Conservation (phyloP, 2,113 vertebrate species). For the Scopus umbretta region DNA sequence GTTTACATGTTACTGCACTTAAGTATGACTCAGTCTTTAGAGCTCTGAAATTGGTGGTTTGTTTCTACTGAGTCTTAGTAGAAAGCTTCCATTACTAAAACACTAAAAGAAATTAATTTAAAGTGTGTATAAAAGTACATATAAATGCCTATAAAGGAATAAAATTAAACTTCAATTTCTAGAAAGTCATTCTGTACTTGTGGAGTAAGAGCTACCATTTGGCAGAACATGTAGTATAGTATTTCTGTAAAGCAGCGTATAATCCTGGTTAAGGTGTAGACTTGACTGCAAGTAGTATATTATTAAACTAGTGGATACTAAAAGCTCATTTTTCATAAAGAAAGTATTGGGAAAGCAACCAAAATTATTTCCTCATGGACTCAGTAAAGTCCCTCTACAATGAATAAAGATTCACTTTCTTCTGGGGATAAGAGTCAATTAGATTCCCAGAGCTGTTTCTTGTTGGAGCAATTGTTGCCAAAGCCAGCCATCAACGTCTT, state of each 20-base stretch:
- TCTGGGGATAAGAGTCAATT: neutral
- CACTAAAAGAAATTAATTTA: neutral
- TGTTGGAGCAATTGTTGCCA: neutral
- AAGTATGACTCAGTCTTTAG: neutral
- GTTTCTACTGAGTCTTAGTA: neutral
- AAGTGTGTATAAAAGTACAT: neutral
- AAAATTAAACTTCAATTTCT: neutral
- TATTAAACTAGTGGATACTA: neutral
- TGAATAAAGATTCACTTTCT: neutral
- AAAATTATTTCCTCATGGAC: neutral
- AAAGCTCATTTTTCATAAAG: neutral
- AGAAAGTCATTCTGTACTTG: neutral
- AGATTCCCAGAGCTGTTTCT: neutral
- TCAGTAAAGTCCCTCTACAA: neutral
- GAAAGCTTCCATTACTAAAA: neutral
- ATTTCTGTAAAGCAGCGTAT: neutral
- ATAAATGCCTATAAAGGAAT: neutral
- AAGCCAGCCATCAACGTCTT: neutral
- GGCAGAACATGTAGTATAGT: neutral
- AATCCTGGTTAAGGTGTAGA: neutral
- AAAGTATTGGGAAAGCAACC: neutral
- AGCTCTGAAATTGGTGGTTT: neutral
- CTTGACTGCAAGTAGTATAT: neutral
- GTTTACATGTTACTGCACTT: neutral
- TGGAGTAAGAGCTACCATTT: neutral